Conservation (phyloP, 2,888 invertebrate genomes). For the Cancer borealis region DNA sequence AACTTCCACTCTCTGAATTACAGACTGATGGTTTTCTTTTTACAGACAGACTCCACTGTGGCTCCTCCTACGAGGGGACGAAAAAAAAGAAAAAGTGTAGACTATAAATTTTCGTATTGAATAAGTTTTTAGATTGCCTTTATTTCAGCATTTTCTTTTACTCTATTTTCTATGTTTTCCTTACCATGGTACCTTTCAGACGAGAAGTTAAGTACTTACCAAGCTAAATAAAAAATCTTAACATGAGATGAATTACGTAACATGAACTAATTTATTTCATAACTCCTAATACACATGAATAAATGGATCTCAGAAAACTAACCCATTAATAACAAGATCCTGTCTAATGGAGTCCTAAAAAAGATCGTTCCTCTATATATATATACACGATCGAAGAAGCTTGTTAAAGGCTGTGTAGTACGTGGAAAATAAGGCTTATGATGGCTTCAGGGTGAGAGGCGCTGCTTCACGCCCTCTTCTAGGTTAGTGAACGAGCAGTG, state of each 20-base stretch:
- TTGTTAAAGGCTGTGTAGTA: not conserved
- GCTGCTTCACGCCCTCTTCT: not conserved
- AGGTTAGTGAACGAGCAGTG: not conserved
- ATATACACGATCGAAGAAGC: not conserved
- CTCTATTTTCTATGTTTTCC: not conserved
- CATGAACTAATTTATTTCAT: not conserved
- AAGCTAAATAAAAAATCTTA: not conserved
- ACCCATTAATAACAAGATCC: not conserved
- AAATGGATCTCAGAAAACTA: not conserved
- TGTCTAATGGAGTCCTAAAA: not conserved
- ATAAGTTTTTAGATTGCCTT: slow-evolving; percentile 29
- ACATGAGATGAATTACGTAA: not conserved
- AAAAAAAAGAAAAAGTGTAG: not conserved
- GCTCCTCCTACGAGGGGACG: not conserved
- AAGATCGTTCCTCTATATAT: not conserved
- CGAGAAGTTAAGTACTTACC: not conserved
- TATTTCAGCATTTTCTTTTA: not conserved
- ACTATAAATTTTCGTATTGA: slow-evolving; percentile 30
- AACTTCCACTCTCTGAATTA: slow-evolving; percentile 14
- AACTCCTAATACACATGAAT: not conserved
- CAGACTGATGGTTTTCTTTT: slow-evolving; percentile 40
- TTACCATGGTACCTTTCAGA: not conserved
- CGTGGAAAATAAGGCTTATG: not conserved
- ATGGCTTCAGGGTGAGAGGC: not conserved
- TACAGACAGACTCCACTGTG: not conserved